phyloP scores from a whole-genome alignment of 2,113 vertebrate genomes.

The Gopherus flavomarginatus region DNA sequence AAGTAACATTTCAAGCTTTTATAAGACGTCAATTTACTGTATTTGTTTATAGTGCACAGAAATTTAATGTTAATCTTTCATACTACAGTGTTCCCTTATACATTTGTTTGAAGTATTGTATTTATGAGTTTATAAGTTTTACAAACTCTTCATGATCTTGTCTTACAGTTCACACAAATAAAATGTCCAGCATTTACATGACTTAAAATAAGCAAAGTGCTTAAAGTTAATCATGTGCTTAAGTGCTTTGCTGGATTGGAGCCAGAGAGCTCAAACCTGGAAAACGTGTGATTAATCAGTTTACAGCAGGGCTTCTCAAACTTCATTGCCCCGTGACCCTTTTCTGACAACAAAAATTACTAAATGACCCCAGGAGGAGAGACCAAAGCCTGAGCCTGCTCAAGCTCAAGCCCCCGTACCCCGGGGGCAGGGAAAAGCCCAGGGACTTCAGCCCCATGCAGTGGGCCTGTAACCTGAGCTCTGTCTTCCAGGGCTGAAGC shows the following conservation, averaged over 20 bases:
- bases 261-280: conserved; percentile 41
- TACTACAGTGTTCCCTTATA: neutral
- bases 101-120: conserved; percentile 1
- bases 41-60: neutral
- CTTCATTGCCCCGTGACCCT: no score
- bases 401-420: no score
- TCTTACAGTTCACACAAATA: conserved; percentile 42
- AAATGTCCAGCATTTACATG: neutral
- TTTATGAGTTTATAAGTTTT: conserved; percentile 42
- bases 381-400: no score
- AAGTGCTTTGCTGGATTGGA: conserved; percentile 29
- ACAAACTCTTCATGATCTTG: neutral
- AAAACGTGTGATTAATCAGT: neutral
- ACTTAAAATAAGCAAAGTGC: neutral
- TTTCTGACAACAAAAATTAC: no score
- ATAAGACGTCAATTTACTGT: neutral
- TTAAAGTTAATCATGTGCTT: conserved; percentile 41
- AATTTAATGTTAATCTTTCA: conserved; percentile 2
- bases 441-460: no score
- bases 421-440: no score
- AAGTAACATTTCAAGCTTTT: conserved; percentile 6
- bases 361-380: no score
- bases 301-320: neutral
- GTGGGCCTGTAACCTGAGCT: no score
- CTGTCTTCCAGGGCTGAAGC: no score